phyloP scores from a whole-genome alignment of 1,140 invertebrate species.

The Eriocheir sinensis region DNA sequence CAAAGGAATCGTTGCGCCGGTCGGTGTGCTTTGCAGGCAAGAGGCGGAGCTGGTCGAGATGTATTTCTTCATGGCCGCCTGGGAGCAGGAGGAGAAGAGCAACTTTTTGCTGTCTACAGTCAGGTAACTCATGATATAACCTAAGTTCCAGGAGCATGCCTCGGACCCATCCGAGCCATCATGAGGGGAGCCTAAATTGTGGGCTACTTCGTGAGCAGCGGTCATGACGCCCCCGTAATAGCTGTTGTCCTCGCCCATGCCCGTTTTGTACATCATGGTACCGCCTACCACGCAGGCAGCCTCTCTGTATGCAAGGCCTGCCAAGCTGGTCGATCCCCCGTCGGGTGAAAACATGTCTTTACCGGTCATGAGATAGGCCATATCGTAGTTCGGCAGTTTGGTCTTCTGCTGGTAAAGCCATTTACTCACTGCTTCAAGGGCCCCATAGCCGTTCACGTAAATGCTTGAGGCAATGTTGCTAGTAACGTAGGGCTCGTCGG shows the following conservation, averaged over 20 bases:
- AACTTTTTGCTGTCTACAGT: conserved; percentile 66
- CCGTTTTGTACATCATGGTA: conserved; percentile 68
- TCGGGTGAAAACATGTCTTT: conserved; percentile 72
- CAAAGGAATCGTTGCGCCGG: not conserved
- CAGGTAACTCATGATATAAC: conserved; percentile 79
- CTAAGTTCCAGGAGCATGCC: conserved; percentile 75
- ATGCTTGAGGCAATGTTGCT: conserved; percentile 57
- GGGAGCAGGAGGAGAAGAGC: conserved; percentile 73
- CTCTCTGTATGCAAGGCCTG: conserved; percentile 65
- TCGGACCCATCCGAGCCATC: conserved; percentile 72
- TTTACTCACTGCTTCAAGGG: conserved; percentile 63
- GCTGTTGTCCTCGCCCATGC: conserved; percentile 79
- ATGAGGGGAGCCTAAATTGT: conserved; percentile 79
- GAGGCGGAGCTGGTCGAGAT: not conserved
- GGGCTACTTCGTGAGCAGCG: conserved; percentile 79
- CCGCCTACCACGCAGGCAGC: conserved; percentile 70
- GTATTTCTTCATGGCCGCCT: conserved; percentile 70
- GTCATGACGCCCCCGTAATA: conserved; percentile 78
- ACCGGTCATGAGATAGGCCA: conserved; percentile 75
- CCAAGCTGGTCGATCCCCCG: conserved; percentile 32
- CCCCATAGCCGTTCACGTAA: conserved; percentile 70
- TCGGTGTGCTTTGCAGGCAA: conserved; percentile 55
- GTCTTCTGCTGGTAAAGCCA: conserved; percentile 73
- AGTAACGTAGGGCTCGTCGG: conserved; percentile 76
- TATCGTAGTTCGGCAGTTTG: conserved; percentile 63